A percentile compares a stretch with the other conserved stretches of the same genome.
Evolutionary conservation across 2,888 invertebrate species (phyloP).

Genomic region (Drosophila hamatofila): DNA sequence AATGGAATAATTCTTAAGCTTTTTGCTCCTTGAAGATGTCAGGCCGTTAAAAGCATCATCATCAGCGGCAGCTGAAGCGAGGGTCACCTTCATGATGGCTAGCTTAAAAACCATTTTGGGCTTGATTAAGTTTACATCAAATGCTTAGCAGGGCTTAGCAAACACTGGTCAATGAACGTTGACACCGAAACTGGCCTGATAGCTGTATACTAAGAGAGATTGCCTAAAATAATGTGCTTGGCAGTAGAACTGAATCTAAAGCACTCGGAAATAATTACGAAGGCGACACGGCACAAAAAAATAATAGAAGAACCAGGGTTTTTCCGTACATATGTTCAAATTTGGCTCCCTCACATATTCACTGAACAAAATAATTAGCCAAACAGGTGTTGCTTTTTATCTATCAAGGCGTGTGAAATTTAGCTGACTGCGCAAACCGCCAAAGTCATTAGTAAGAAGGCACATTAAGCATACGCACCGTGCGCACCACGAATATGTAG

Average conservation of each 20-base stretch:
- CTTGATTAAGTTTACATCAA: slow-evolving; percentile 48
- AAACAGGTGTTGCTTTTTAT: slow-evolving; percentile 35
- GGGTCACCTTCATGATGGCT: slow-evolving; percentile 7
- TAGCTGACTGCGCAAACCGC: slow-evolving; percentile 36
- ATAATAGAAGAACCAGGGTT: slow-evolving; percentile 44
- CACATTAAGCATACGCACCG: slow-evolving; percentile 49
- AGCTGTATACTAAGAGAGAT: slow-evolving; percentile 26
- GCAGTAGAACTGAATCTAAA: slow-evolving; percentile 16
- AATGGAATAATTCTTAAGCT: background rate
- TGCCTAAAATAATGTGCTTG: background rate
- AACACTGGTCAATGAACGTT: slow-evolving; percentile 1
- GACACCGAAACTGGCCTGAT: slow-evolving; percentile 4
- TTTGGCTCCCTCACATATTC: slow-evolving; percentile 42
- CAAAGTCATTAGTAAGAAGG: slow-evolving; percentile 44
- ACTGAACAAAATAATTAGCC: slow-evolving; percentile 74
- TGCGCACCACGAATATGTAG: slow-evolving; percentile 7
- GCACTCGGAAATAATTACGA: slow-evolving; percentile 40
- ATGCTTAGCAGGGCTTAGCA: slow-evolving; percentile 39
- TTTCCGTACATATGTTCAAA: slow-evolving; percentile 42
- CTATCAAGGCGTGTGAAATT: slow-evolving; percentile 25
- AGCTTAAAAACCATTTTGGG: slow-evolving; percentile 42
- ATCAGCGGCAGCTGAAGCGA: background rate
- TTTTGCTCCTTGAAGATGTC: background rate
- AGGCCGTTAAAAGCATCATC: slow-evolving; percentile 11
- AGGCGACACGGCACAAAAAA: slow-evolving; percentile 5